Evolutionary conservation across 2,797 vertebrate species (phyloP), one percentile per base, ranked within the genome.

Genomic region (Scolopax rusticola): DNA sequence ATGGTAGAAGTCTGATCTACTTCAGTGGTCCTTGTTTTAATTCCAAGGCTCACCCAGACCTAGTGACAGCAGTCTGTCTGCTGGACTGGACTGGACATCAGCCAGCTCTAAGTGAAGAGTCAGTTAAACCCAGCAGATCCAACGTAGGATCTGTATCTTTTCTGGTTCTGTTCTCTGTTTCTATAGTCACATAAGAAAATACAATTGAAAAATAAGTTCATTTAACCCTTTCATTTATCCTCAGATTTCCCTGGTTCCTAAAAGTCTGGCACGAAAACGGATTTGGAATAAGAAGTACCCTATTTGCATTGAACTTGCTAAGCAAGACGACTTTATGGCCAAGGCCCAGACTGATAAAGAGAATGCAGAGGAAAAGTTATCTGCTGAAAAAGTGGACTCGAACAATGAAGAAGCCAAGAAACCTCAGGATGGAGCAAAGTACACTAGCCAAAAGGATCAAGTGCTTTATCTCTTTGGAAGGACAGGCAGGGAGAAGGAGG

Each of bases 211-310:
- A 50, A 38, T n/a, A 25, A 91, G 8, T 67, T 61, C 1, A 60
- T 75, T 76, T 79, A 87, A 90, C 36, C 25, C 18, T 95, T 69
- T 77, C 7, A 19, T 69, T 33, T 94, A 9, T 84, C 75, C 74
- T 51, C 96, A 99, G 99, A 98, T 99, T 79, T 98, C 98, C 94
- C 97, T 99, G 76, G 98, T 98, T 82, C 99, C 99, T 85, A 98
- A 97, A 71, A 98, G 96, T 95, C 98, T 99, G 97, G 99, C 99
- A 97, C 98, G 99, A 94, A 99, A 99, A 94, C 98, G 99, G 23
- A 91, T 99, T 73, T 99, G 99, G 99, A 99, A 99, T 98, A 99
- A 99, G 97, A 99, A 99, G 90, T 99, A 99, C 74, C 99, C 99
- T 1, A 99, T 99, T 96, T 99, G 99, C 98, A 98, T 99, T 50